Evolutionary conservation across 37 sponge, comb jelly and placozoan genomes (phyloP), one percentile per base, ranked within the genome.

Genomic region (Beroe forskalii): DNA sequence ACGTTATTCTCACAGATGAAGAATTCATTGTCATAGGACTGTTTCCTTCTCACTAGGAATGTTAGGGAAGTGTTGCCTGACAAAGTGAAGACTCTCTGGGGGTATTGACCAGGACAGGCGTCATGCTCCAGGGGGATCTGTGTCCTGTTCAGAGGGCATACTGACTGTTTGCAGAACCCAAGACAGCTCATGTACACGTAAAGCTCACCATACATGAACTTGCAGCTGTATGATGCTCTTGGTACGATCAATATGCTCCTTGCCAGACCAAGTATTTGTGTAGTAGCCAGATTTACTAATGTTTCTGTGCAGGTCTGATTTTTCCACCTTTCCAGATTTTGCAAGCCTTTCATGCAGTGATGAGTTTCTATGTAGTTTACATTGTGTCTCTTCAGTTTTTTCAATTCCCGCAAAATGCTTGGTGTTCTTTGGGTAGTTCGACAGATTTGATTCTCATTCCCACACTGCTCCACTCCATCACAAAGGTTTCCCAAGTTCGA

Each of bases 71-170:
- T n/a, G 55, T 80, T 80, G 86, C 35, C 40, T n/a, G 55, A 43
- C 2, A 80, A n/a, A 3, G 86, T 80, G 48, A 33, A 41, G 12
- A 25, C 30, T 44, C 86, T 35, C 1, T 80, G 17, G 22, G 55
- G 86, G 27, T 44, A 80, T 27, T 80, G 86, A 1, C 44, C 55
- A 24, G 86, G 44, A 43, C 86, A 80, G 28, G 86, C 39, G 42
- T 80, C 48, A n/a, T 80, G 35, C n/a, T 8, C 43, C 55, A 43
- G 40, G 1, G 0, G 12, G 1, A 17, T 12, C 12, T 48, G 12
- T n/a, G n/a, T n/a, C 9, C 28, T 23, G 23, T 32, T 32, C 12
- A 32, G 35, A 48, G 55, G 55, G 27, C 38, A 22, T 12, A 8
- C 27, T 33, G 38, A 17, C 1, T 80, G 25, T 44, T 35, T 4